Evolutionary conservation across 2,888 invertebrate genomes (phyloP), one percentile per base, ranked within the genome.

Genomic region (Troilus luridus): DNA sequence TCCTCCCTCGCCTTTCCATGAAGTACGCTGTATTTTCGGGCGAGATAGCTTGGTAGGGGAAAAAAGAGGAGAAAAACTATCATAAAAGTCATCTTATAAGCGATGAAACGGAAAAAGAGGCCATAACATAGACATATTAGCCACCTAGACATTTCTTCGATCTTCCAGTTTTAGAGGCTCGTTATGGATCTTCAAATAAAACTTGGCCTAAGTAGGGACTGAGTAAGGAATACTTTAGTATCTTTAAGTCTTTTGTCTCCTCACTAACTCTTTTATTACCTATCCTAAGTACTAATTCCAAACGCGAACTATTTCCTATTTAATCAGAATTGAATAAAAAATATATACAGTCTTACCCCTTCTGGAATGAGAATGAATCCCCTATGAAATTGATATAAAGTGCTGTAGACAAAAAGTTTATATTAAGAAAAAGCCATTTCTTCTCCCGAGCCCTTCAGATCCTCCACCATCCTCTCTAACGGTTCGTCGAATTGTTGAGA

Each of bases 41-140:
- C 41, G 41, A 41, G 41, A 41, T 41, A 41, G 41, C 41, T 24
- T 9, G 27, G 1, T 72, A 24, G 7, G 14, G 27, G 27, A 5
- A 27, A 27, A 72, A 27, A 12, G 1, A 0, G 41, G 14, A 24
- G 41, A 17, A 41, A 77, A 17, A 41, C 0, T 17, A 8, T 41
- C 27, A 77, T 41, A 77, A 77, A 77, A 77, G 24, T 41, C 72
- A 77, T 77, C 17, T 77, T 77, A 77, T 24, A 77, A 14, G 72
- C 72, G 41, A 27, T 77, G 72, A 77, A 77, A 24, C 41, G 17
- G 14, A 77, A 19, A 77, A 77, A 9, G 12, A 41, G 72, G 17
- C 21, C 27, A 24, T 41, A 41, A 27, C 12, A 41, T 41, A 19
- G 72, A 77, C 11, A 24, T 77, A 77, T 77, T 27, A 77, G 27